phyloP scores from a whole-genome alignment of 1,140 invertebrate genomes.

The Notospermus geniculatus region DNA sequence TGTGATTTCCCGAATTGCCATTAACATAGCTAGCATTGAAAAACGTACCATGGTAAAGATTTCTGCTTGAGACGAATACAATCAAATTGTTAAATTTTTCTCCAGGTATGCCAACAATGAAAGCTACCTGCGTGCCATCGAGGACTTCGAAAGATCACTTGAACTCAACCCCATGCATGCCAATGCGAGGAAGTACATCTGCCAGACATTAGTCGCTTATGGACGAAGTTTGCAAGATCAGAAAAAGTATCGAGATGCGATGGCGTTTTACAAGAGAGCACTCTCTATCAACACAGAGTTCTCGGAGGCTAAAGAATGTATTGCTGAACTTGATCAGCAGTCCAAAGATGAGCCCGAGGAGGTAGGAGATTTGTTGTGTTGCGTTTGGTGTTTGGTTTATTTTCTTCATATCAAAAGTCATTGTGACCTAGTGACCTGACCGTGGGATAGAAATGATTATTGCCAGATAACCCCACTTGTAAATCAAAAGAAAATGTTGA shows the following conservation, averaged over 20 bases:
- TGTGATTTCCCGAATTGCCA: no score
- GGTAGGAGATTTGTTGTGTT: not conserved
- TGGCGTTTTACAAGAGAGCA: slow-evolving; percentile 86
- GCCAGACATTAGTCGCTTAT: slow-evolving; percentile 83
- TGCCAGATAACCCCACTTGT: no score
- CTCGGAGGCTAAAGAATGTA: slow-evolving; percentile 85
- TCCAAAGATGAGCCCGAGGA: slow-evolving; percentile 14
- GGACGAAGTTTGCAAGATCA: slow-evolving; percentile 59
- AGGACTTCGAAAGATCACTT: slow-evolving; percentile 89
- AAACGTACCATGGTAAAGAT: no score
- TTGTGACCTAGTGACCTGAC: no score
- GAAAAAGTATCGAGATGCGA: slow-evolving; percentile 59
- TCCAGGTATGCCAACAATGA: slow-evolving; percentile 85
- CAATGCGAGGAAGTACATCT: slow-evolving; percentile 93
- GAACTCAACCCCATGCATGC: slow-evolving; percentile 83
- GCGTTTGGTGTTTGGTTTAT: no score
- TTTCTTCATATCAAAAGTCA: no score
- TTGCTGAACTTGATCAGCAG: slow-evolving; percentile 66
- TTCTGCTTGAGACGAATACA: no score
- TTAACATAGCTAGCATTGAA: no score
- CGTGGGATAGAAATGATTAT: no score
- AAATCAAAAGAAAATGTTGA: no score
- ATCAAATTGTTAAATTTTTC: slow-evolving; percentile 25
- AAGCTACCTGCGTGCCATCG: slow-evolving; percentile 87
- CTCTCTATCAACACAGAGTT: slow-evolving; percentile 82